Percentiles rank a stretch among this genome's conserved stretches.
Conservation (phyloP, 2,888 invertebrate genomes). For the Drosophila mimetica region DNA sequence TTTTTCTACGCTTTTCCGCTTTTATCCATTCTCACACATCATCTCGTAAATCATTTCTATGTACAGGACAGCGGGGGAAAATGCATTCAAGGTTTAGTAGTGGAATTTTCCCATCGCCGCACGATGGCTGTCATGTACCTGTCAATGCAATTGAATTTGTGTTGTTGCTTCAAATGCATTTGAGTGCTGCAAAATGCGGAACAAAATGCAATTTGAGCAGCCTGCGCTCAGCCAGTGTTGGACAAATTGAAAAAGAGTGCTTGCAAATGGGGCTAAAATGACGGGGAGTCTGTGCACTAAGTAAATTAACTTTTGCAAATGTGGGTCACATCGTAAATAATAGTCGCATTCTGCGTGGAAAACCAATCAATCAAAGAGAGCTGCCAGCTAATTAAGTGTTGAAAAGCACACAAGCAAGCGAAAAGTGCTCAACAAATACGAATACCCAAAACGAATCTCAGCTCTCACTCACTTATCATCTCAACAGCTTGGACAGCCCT, state of each 20-base stretch:
- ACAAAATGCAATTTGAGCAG: constrained; percentile 32
- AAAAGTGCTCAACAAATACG: constrained; percentile 14
- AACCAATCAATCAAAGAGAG: constrained; percentile 7
- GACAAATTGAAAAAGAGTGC: constrained; percentile 8
- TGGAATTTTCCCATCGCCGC: not conserved
- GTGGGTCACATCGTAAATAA: constrained; percentile 1
- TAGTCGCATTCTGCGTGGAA: not conserved
- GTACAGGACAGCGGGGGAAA: not conserved
- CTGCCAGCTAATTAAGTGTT: constrained; percentile 24
- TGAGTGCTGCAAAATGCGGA: constrained; percentile 12
- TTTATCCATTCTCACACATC: constrained; percentile 33
- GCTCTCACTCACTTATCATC: constrained; percentile 14
- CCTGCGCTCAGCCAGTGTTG: constrained; percentile 20
- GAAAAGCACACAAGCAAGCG: not conserved
- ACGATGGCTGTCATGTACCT: constrained; percentile 12
- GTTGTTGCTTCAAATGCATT: constrained; percentile 16
- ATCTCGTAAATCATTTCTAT: constrained; percentile 60
- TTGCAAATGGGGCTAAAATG: not conserved
- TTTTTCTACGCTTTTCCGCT: constrained; percentile 27
- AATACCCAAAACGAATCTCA: constrained; percentile 14
- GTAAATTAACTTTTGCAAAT: constrained; percentile 9
- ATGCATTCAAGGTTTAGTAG: not conserved
- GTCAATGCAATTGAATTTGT: constrained; percentile 27
- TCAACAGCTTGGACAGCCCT: constrained; percentile 8
- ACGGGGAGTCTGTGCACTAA: not conserved